Evolutionary conservation across 2,888 invertebrate species (phyloP).

Genomic region (Agapostemon virescens): DNA sequence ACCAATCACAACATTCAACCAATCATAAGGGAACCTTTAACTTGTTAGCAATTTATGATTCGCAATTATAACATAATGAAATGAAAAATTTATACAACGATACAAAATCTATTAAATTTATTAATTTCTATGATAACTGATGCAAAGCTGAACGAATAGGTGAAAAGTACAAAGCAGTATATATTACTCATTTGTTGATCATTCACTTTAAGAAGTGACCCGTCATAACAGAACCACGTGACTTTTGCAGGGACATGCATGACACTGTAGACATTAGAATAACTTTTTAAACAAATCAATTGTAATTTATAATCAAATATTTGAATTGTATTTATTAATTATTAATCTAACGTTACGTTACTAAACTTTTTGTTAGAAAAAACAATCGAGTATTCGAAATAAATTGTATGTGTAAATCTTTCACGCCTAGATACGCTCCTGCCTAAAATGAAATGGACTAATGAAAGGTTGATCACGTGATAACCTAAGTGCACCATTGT

Average conservation of each 20-base stretch:
- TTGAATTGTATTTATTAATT: background rate
- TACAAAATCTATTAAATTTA: background rate
- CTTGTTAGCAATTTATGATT: conserved; percentile 40
- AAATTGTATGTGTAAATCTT: background rate
- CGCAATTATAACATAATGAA: conserved; percentile 16
- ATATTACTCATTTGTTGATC: background rate
- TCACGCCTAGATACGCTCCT: background rate
- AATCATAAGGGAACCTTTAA: conserved; percentile 54
- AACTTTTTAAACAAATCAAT: background rate
- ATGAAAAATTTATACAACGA: background rate
- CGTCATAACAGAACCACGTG: conserved; percentile 10
- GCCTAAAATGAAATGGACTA: background rate
- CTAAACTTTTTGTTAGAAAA: background rate
- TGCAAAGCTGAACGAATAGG: too few relatives aligned
- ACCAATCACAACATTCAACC: conserved; percentile 69
- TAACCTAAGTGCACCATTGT: background rate
- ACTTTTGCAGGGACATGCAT: conserved; percentile 4
- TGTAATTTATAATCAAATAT: background rate
- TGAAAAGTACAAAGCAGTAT: background rate
- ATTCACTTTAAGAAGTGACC: background rate
- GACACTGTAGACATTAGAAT: background rate
- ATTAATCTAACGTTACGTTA: background rate
- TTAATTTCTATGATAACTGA: background rate
- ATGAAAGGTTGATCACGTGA: conserved; percentile 14
- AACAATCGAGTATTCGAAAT: background rate